phyloP scores from a whole-genome alignment of 2,888 invertebrate genomes.

The Tetropium fuscum region DNA sequence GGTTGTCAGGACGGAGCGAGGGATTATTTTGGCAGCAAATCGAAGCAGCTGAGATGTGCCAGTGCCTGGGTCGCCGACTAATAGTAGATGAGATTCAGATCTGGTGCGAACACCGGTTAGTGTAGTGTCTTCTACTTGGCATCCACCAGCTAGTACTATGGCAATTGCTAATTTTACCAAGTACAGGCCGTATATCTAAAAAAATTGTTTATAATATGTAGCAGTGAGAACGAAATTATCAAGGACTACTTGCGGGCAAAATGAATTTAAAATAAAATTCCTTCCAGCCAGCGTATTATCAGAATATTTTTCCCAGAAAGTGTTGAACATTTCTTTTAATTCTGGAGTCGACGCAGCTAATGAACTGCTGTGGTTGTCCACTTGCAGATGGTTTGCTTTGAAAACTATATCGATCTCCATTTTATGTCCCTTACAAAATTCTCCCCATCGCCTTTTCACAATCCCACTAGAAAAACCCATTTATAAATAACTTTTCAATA shows the following conservation, averaged over 20 bases:
- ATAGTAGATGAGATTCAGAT: conserved; percentile 86
- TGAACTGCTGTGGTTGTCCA: conserved; percentile 68
- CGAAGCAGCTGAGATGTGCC: conserved; percentile 86
- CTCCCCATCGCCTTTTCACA: conserved; percentile 80
- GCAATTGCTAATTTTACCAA: conserved; percentile 88
- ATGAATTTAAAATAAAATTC: conserved; percentile 81
- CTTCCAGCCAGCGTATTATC: conserved; percentile 77
- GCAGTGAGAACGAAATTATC: conserved; percentile 30
- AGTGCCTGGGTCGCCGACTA: conserved; percentile 92
- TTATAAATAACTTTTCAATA: conserved; percentile 9
- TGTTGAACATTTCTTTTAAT: conserved; percentile 75
- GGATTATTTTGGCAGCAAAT: conserved; percentile 74
- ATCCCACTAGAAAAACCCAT: conserved; percentile 73
- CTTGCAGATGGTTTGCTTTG: conserved; percentile 79
- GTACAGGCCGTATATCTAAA: conserved; percentile 88
- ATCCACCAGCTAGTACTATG: conserved; percentile 74
- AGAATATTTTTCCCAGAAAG: conserved; percentile 78
- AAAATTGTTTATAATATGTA: conserved; percentile 21
- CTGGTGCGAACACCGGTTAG: conserved; percentile 65
- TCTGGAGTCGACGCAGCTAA: conserved; percentile 72
- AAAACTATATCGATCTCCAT: conserved; percentile 79
- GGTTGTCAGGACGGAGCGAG: conserved; percentile 86
- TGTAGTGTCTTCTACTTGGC: conserved; percentile 65
- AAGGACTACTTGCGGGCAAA: conserved; percentile 81
- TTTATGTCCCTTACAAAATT: conserved; percentile 70